A percentile compares a stretch with the other conserved stretches of the same genome.
phyloP scores from a whole-genome alignment of 2,888 invertebrate species.

The Timema cristinae region DNA sequence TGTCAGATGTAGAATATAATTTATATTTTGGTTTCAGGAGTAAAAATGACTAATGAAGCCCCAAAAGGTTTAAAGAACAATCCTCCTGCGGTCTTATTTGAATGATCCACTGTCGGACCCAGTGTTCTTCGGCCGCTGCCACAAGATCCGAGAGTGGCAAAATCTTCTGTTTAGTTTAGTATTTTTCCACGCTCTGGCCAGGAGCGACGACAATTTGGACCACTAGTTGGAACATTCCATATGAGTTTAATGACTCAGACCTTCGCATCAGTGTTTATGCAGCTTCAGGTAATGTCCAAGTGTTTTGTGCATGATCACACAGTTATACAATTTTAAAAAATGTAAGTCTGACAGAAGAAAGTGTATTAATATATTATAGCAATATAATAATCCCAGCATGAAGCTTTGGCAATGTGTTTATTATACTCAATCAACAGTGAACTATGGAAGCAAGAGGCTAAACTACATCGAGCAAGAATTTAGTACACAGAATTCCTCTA shows the following conservation, averaged over 20 bases:
- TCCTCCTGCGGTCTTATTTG: constrained; percentile 76
- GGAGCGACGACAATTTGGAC: constrained; percentile 86
- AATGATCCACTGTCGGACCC: constrained; percentile 83
- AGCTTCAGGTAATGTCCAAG: constrained; percentile 66
- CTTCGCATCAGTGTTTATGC: constrained; percentile 75
- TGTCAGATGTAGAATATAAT: no score
- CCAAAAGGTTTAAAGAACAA: constrained; percentile 89
- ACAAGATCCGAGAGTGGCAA: constrained; percentile 64
- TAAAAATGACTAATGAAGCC: constrained; percentile 96
- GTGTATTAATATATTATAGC: background rate
- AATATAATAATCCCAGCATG: background rate
- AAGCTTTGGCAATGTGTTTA: no score
- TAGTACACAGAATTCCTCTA: no score
- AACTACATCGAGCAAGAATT: no score
- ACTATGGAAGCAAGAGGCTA: no score
- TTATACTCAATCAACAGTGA: no score
- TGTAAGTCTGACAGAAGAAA: background rate
- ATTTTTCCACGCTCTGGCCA: constrained; percentile 91
- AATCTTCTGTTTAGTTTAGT: constrained; percentile 81
- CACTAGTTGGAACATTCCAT: constrained; percentile 93
- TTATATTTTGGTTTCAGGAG: constrained; percentile 50
- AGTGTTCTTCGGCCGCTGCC: constrained; percentile 65
- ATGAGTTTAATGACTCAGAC: constrained; percentile 95
- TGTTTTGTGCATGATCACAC: background rate
- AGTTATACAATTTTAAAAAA: background rate